Percentiles rank a stretch among this genome's conserved stretches.
These are phyloP conservation scores for Limnephilus marmoratus DNA, from an alignment of 2,888 invertebrate species.

Conservation along the genomic window DNA sequence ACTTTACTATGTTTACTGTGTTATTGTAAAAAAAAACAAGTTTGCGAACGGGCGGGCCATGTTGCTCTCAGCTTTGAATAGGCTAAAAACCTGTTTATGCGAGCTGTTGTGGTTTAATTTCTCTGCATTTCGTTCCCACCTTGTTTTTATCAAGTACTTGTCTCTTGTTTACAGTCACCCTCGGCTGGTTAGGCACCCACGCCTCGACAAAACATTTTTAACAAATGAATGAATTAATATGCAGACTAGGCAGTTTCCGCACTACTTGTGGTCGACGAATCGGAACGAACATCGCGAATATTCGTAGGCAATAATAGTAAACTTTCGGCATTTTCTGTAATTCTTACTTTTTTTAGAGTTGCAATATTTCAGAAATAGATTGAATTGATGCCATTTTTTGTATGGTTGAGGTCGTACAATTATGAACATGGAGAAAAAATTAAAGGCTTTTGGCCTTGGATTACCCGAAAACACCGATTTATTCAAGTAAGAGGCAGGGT, in stretches of 20 bases:
- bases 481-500: not conserved
- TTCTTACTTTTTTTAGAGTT: not conserved
- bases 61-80: not conserved
- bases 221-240: not conserved
- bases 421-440: not conserved
- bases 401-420: not conserved
- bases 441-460: not conserved
- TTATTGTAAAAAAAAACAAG: not conserved
- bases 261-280: not conserved
- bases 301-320: not conserved
- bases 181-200: not conserved
- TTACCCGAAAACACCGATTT: not conserved
- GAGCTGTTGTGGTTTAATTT: not conserved
- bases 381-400: no score
- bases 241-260: not conserved
- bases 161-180: no score
- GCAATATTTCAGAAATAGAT: not conserved
- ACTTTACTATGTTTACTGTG: not conserved
- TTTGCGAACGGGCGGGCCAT: not conserved
- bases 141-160: not conserved
- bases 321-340: not conserved
- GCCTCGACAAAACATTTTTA: not conserved
- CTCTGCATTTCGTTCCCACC: not conserved
- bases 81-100: not conserved
- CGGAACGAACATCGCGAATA: not conserved